phyloP scores from a whole-genome alignment of 1,140 invertebrate genomes.

The Meloidogyne exigua region DNA sequence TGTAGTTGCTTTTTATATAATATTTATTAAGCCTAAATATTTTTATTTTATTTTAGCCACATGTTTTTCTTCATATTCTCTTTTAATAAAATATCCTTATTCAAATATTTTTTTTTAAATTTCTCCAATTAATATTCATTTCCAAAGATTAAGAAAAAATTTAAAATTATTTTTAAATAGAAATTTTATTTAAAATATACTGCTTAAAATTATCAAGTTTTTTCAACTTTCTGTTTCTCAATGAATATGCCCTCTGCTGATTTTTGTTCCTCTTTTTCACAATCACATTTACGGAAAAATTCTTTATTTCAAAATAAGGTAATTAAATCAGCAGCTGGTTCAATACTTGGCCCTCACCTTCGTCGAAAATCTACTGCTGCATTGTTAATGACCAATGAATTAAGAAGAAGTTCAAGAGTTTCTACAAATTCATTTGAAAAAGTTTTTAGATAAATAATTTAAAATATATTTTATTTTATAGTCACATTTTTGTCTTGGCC shows the following conservation, averaged over 20 bases:
- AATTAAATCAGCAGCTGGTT: constrained; percentile 16
- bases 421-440: constrained; percentile 32
- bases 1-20: too few species aligned
- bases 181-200: neutral
- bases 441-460: neutral
- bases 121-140: neutral
- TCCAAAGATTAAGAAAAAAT: too few species aligned
- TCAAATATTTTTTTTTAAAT: neutral
- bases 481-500: constrained; percentile 24
- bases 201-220: neutral
- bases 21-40: too few species aligned
- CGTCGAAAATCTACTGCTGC: constrained; percentile 23
- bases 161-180: neutral
- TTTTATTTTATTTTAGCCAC: neutral
- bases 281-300: constrained; percentile 1
- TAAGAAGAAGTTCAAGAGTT: constrained; percentile 27
- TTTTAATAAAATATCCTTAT: neutral
- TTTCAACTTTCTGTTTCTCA: neutral
- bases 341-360: constrained; percentile 10
- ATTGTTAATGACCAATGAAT: constrained; percentile 27
- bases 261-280: constrained; percentile 2
- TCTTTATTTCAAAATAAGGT: constrained; percentile 5
- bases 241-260: neutral
- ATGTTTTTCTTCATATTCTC: neutral
- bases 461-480: neutral